Conservation (phyloP, 2,797 vertebrate species). For the Cyclopterus lumpus region DNA sequence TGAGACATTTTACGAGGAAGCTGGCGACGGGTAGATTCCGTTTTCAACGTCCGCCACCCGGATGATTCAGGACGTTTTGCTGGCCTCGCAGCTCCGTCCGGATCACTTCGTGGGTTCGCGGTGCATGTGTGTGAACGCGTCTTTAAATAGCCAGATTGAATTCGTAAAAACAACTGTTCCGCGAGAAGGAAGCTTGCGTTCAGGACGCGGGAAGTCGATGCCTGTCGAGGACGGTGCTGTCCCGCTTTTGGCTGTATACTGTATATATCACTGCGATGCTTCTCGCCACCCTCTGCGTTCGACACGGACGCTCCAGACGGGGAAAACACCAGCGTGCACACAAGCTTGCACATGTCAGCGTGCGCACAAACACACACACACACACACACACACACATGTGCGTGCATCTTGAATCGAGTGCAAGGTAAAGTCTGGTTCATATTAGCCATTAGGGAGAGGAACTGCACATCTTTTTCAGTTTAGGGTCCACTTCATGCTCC, state of each 20-base stretch:
- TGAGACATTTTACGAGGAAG: neutral
- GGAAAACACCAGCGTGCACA: conserved; percentile 39
- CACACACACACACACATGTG: conserved; percentile 12
- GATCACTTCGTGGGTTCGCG: neutral
- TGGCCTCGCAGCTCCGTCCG: neutral
- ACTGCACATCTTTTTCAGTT: conserved; percentile 82
- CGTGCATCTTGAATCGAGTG: conserved; percentile 44
- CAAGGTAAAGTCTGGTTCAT: conserved; percentile 78
- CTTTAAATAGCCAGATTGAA: neutral
- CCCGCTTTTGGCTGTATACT: conserved; percentile 4
- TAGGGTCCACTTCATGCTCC: conserved; percentile 74
- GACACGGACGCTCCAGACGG: conserved; percentile 55
- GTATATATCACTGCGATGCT: conserved; percentile 22
- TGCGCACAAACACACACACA: conserved; percentile 29
- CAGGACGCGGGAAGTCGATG: conserved; percentile 1
- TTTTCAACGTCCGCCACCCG: neutral
- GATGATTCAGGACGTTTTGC: neutral
- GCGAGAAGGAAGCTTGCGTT: neutral
- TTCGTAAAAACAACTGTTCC: neutral
- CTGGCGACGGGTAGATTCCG: neutral
- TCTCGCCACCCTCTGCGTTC: conserved; percentile 66
- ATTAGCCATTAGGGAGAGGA: conserved; percentile 78
- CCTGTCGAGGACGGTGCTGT: conserved; percentile 5
- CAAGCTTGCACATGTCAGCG: conserved; percentile 26
- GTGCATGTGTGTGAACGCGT: neutral